Percentiles rank a stretch among this genome's conserved stretches.
phyloP scores from a whole-genome alignment of 2,888 invertebrate genomes.

The Protodeltote pygarga region DNA sequence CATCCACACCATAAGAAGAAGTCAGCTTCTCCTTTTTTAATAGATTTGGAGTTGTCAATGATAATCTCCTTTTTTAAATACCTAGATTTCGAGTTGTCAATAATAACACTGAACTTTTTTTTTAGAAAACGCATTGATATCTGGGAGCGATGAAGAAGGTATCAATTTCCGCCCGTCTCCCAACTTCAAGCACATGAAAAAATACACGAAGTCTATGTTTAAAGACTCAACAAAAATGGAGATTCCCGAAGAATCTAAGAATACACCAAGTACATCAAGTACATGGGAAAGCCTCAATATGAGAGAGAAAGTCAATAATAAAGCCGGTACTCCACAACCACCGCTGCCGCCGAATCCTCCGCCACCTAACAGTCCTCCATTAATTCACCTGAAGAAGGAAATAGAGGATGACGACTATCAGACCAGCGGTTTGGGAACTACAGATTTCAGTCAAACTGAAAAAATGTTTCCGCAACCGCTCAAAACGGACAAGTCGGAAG shows the following conservation, averaged over 20 bases:
- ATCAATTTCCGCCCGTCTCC: constrained; percentile 68
- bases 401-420: constrained; percentile 54
- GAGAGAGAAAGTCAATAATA: constrained; percentile 17
- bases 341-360: constrained; percentile 65
- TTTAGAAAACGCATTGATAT: too few relatives aligned
- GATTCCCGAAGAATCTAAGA: too few relatives aligned
- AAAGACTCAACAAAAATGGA: too few relatives aligned
- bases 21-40: too few relatives aligned
- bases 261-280: too few relatives aligned
- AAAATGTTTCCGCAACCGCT: not conserved
- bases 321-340: constrained; percentile 48
- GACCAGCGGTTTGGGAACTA: not conserved
- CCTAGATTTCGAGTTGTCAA: too few relatives aligned
- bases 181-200: constrained; percentile 75
- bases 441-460: constrained; percentile 7
- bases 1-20: too few relatives aligned
- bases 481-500: constrained; percentile 21
- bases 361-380: constrained; percentile 51
- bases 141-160: constrained; percentile 61
- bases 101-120: too few relatives aligned
- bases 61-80: too few relatives aligned
- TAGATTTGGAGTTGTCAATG: too few relatives aligned
- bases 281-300: not conserved
- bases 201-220: constrained; percentile 65
- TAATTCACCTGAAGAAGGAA: constrained; percentile 56